Evolutionary conservation across 1,140 invertebrate species (phyloP).

Genomic region (Drosophila azteca): DNA sequence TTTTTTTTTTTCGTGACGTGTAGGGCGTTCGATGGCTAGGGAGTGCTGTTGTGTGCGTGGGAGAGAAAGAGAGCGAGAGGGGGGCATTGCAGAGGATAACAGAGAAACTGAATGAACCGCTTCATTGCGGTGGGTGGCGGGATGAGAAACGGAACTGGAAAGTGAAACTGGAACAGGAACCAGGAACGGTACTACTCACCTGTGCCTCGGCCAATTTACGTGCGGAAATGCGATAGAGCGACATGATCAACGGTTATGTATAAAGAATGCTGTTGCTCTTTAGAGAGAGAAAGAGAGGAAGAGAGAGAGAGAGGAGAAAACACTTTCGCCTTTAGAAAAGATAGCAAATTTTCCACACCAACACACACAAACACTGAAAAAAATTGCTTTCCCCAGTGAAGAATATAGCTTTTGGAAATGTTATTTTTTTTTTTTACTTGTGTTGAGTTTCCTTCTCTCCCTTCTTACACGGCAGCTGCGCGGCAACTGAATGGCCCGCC

Average conservation of each 20-base stretch:
- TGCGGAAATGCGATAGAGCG: constrained; percentile 75
- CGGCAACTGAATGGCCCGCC: constrained; percentile 67
- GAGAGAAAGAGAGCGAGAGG: background rate
- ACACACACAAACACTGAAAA: constrained; percentile 77
- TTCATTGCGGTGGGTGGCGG: background rate
- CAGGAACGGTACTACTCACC: constrained; percentile 56
- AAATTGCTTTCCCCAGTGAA: constrained; percentile 70
- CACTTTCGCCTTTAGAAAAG: constrained; percentile 43
- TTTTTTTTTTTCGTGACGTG: constrained; percentile 62
- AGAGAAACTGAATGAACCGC: constrained; percentile 17
- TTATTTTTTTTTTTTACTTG: constrained; percentile 69
- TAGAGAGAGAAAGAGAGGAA: constrained; percentile 20
- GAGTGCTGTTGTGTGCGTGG: background rate
- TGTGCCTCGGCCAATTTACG: constrained; percentile 77
- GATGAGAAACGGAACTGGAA: background rate
- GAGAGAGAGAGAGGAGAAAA: constrained; percentile 27
- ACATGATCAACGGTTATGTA: constrained; percentile 61
- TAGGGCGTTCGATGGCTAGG: background rate
- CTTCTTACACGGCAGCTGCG: constrained; percentile 56
- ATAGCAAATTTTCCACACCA: constrained; percentile 57
- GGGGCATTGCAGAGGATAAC: constrained; percentile 18
- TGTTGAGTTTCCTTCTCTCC: constrained; percentile 24
- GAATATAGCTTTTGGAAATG: constrained; percentile 62
- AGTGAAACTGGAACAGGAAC: background rate
- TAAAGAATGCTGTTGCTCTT: constrained; percentile 46